Conservation (phyloP, 2,888 invertebrate species). For the Ichneumoninae sp. region DNA sequence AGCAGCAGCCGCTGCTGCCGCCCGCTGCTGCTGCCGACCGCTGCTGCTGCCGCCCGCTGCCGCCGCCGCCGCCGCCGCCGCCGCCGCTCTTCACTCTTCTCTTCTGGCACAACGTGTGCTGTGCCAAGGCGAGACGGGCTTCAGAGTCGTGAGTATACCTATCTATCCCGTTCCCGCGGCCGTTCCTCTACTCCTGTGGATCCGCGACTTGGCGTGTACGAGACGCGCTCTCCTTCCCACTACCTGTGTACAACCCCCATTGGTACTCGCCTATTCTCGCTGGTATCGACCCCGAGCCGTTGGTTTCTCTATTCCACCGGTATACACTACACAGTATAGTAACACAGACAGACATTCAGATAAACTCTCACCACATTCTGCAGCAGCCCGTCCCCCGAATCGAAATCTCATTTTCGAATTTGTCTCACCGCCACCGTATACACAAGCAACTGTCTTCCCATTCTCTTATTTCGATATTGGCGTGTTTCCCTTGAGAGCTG, state of each 20-base stretch:
- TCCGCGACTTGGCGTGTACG: slow-evolving; percentile 33
- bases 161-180: slow-evolving; percentile 29
- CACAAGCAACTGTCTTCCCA: neutral
- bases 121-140: slow-evolving; percentile 56
- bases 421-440: slow-evolving; percentile 30
- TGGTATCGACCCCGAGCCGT: slow-evolving; percentile 45
- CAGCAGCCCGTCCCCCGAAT: slow-evolving; percentile 8
- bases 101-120: slow-evolving; percentile 63
- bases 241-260: slow-evolving; percentile 75
- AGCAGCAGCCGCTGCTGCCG: no score
- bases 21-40: slow-evolving; percentile 60
- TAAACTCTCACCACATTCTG: slow-evolving; percentile 11
- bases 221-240: slow-evolving; percentile 9
- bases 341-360: neutral
- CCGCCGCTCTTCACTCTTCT: slow-evolving; percentile 54
- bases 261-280: slow-evolving; percentile 28
- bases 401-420: slow-evolving; percentile 44
- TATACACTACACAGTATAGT: neutral
- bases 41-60: slow-evolving; percentile 55
- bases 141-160: slow-evolving; percentile 42
- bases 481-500: neutral
- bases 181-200: slow-evolving; percentile 22
- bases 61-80: slow-evolving; percentile 51
- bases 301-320: slow-evolving; percentile 5
- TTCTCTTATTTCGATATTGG: slow-evolving; percentile 18